phyloP scores from a whole-genome alignment of 2,888 invertebrate species.

The Synergus itoensis region DNA sequence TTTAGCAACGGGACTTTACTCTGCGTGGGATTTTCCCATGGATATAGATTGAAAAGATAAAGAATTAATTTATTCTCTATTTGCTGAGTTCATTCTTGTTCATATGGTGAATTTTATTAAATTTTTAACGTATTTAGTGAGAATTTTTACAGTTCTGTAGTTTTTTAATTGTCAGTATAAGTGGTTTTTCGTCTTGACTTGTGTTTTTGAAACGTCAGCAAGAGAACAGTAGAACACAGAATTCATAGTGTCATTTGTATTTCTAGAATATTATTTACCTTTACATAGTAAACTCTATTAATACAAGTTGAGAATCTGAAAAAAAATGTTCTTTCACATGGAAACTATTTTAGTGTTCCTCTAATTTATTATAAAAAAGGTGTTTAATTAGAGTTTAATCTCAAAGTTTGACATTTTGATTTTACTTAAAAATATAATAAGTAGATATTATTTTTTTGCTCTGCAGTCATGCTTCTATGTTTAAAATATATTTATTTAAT shows the following conservation, averaged over 20 bases:
- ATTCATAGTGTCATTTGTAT: not conserved
- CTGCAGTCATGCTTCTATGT: no score
- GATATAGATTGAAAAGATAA: not conserved
- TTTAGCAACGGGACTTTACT: constrained; percentile 1
- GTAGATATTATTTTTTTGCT: no score
- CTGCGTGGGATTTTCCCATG: constrained; percentile 1
- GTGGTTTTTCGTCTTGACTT: not conserved
- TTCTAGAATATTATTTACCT: not conserved
- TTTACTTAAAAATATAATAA: no score
- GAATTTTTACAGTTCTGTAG: not conserved
- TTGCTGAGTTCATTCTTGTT: not conserved
- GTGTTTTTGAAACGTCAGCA: constrained; percentile 17
- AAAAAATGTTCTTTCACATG: no score
- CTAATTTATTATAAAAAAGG: no score
- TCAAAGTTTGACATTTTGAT: no score
- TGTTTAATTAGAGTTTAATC: no score
- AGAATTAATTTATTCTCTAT: not conserved
- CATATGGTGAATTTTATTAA: not conserved
- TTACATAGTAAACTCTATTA: not conserved
- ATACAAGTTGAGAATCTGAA: not conserved
- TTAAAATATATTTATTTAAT: no score
- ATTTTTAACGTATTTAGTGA: not conserved
- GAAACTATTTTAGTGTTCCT: no score
- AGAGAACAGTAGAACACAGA: not conserved
- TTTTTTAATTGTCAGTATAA: not conserved